Evolutionary conservation across 1,140 invertebrate species (phyloP).

Genomic region (Harlomillsia oculata): DNA sequence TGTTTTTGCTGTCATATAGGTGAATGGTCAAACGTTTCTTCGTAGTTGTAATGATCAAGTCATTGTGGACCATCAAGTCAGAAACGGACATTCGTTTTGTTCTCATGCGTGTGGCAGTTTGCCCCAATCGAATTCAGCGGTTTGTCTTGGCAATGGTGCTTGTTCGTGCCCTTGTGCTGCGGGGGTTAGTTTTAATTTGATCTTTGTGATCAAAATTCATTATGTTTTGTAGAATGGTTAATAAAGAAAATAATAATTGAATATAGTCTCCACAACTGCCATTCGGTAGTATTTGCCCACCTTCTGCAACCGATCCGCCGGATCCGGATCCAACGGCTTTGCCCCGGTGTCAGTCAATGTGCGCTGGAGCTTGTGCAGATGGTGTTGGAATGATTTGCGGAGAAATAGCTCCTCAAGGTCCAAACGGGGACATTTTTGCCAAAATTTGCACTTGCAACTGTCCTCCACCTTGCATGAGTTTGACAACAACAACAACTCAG

Average conservation of each 20-base stretch:
- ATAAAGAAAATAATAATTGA: background rate
- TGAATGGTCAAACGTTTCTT: too few relatives aligned
- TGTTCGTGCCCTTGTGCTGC: background rate
- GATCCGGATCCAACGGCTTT: constrained; percentile 2
- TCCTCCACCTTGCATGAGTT: background rate
- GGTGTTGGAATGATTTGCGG: background rate
- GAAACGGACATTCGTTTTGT: background rate
- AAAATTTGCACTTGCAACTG: constrained; percentile 6
- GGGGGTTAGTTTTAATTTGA: background rate
- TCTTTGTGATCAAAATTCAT: background rate
- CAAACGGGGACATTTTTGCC: background rate
- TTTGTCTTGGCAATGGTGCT: background rate
- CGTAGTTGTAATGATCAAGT: background rate
- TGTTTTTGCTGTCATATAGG: too few relatives aligned
- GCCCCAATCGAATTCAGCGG: background rate
- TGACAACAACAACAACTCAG: background rate
- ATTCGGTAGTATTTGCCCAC: background rate
- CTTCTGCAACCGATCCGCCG: background rate
- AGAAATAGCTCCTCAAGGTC: background rate
- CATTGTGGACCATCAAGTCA: background rate
- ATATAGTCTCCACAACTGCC: background rate
- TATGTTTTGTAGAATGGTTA: background rate
- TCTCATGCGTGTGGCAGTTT: background rate
- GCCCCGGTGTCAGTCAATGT: background rate
- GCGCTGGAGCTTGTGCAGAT: background rate